Percentiles rank a stretch among this genome's conserved stretches.
Conservation (phyloP, 2,888 invertebrate genomes). For the Podotricha telesiphe region DNA sequence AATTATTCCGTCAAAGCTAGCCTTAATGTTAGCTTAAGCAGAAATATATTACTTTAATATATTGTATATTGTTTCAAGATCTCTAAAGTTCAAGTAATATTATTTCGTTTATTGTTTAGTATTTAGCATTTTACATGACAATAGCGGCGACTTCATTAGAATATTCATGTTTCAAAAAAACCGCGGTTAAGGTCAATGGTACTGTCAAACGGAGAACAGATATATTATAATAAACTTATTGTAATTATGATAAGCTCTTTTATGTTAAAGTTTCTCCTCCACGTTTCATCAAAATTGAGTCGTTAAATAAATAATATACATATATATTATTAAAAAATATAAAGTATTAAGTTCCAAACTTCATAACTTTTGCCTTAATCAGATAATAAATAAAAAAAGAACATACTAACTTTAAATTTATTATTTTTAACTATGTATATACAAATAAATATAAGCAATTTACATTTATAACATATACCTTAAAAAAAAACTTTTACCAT, state of each 20-base stretch:
- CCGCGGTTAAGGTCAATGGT: constrained; percentile 19
- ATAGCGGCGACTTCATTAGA: constrained; percentile 23
- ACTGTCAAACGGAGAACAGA: background rate
- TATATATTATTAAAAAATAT: too few species aligned
- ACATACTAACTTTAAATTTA: background rate
- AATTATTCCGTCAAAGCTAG: too few species aligned
- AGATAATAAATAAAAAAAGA: background rate
- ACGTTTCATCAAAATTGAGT: too few species aligned
- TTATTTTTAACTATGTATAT: background rate
- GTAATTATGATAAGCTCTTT: background rate
- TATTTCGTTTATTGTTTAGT: constrained; percentile 17
- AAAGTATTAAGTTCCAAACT: too few species aligned
- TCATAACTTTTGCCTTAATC: background rate
- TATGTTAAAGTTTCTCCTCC: too few species aligned
- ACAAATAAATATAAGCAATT: constrained; percentile 4
- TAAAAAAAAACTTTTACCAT: constrained; percentile 12
- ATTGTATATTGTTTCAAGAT: background rate
- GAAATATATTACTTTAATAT: background rate
- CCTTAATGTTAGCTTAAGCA: too few species aligned
- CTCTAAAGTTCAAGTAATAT: background rate
- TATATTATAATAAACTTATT: background rate
- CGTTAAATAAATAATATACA: too few species aligned
- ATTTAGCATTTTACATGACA: constrained; percentile 21
- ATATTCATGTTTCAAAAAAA: constrained; percentile 29
- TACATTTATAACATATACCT: constrained; percentile 1